Conservation (phyloP, 2,888 invertebrate species). For the Rhogogaster chlorosoma region DNA sequence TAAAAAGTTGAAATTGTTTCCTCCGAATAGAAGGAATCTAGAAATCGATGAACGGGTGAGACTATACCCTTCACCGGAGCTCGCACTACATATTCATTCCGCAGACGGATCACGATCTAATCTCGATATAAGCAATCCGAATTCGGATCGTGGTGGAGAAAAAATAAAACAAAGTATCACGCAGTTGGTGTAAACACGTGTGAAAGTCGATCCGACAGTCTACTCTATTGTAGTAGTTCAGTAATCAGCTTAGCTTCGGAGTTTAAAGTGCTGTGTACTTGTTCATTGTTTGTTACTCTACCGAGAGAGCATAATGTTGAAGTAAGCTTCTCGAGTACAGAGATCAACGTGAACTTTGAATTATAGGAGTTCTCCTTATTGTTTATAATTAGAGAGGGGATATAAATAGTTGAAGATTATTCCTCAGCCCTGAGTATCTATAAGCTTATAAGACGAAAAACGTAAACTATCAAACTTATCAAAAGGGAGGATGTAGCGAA, state of each 20-base stretch:
- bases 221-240: background rate
- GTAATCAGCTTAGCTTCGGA: slow-evolving; percentile 29
- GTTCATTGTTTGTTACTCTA: slow-evolving; percentile 23
- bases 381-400: background rate
- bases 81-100: background rate
- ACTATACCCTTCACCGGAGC: background rate
- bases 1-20: background rate
- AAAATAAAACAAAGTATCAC: background rate
- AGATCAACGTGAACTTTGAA: background rate
- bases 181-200: background rate
- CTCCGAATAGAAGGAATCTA: background rate
- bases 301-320: background rate
- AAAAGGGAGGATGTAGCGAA: background rate
- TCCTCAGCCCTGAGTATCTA: background rate
- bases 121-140: background rate
- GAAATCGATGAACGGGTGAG: background rate
- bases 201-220: background rate
- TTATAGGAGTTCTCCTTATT: background rate
- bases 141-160: background rate
- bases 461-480: background rate
- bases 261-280: background rate
- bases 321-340: background rate
- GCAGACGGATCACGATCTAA: background rate
- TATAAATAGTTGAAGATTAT: background rate
- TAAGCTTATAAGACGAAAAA: background rate